A percentile compares a stretch with the other conserved stretches of the same genome.
Conservation (phyloP, 2,113 vertebrate genomes). For the Erythrocercus mccallii region DNA sequence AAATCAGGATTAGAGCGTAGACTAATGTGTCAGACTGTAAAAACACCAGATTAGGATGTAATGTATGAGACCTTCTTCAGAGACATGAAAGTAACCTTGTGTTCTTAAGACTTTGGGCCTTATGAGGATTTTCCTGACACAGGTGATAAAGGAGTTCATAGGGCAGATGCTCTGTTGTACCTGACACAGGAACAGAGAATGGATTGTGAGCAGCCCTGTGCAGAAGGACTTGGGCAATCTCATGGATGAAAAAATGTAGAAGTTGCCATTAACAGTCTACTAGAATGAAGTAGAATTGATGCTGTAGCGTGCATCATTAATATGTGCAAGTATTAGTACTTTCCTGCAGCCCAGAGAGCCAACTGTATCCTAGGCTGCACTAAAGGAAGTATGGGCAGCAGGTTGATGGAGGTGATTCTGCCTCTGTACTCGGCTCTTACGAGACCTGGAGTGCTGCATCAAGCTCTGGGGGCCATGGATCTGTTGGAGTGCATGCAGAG, state of each 20-base stretch:
- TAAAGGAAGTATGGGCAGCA: not conserved
- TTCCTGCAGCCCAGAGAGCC: rapidly evolving
- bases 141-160: not conserved
- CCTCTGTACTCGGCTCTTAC: not conserved
- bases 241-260: not conserved
- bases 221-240: not conserved
- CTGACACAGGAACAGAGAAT: not conserved
- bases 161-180: not conserved
- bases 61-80: not conserved
- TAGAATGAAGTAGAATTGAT: no score
- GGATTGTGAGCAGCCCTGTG: not conserved
- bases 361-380: no score
- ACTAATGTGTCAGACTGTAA: not conserved
- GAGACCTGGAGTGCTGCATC: not conserved
- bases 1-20: not conserved
- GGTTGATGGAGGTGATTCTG: rapidly evolving
- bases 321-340: not conserved
- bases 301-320: no score
- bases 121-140: not conserved
- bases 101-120: not conserved
- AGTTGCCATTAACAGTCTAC: no score
- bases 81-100: not conserved
- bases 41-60: not conserved
- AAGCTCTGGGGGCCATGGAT: no score
- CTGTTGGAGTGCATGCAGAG: not conserved